Conservation (phyloP, 2,888 invertebrate genomes). For the Cheilosia urbana region DNA sequence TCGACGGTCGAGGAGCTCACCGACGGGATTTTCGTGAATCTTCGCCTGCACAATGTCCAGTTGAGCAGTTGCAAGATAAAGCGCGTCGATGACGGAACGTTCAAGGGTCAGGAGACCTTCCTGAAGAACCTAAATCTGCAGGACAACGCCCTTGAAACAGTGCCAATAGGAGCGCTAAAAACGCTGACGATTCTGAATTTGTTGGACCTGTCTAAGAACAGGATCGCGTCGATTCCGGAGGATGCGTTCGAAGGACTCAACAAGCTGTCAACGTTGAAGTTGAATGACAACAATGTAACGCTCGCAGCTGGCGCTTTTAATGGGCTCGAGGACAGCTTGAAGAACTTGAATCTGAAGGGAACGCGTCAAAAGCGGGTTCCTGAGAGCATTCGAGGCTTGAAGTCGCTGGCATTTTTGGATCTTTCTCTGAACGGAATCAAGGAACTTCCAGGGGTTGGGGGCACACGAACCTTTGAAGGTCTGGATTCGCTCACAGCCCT, state of each 20-base stretch:
- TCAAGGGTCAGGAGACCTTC: constrained; percentile 91
- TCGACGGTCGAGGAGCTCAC: constrained; percentile 89
- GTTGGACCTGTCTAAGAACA: constrained; percentile 93
- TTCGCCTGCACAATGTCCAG: constrained; percentile 92
- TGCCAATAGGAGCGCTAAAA: constrained; percentile 90
- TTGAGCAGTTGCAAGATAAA: constrained; percentile 92
- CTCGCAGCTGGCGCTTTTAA: constrained; percentile 88
- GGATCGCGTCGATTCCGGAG: constrained; percentile 89
- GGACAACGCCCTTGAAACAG: constrained; percentile 91
- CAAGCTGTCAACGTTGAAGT: constrained; percentile 91
- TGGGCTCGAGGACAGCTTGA: constrained; percentile 92
- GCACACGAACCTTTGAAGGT: constrained; percentile 89
- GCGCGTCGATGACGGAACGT: constrained; percentile 89
- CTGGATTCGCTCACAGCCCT: constrained; percentile 91
- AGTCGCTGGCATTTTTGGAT: constrained; percentile 93
- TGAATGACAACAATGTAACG: constrained; percentile 94
- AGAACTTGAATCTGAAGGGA: constrained; percentile 95
- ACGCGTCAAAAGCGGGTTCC: constrained; percentile 92
- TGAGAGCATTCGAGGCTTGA: constrained; percentile 90
- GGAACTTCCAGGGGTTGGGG: constrained; percentile 90
- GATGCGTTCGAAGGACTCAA: constrained; percentile 90
- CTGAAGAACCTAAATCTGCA: constrained; percentile 93
- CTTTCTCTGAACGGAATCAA: constrained; percentile 94
- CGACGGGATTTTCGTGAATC: constrained; percentile 88
- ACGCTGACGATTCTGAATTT: constrained; percentile 89